A percentile compares a stretch with the other conserved stretches of the same genome.
These are phyloP conservation scores for Orestias chungarensis DNA, from an alignment of 2,797 vertebrate species.

Conservation along the genomic window DNA sequence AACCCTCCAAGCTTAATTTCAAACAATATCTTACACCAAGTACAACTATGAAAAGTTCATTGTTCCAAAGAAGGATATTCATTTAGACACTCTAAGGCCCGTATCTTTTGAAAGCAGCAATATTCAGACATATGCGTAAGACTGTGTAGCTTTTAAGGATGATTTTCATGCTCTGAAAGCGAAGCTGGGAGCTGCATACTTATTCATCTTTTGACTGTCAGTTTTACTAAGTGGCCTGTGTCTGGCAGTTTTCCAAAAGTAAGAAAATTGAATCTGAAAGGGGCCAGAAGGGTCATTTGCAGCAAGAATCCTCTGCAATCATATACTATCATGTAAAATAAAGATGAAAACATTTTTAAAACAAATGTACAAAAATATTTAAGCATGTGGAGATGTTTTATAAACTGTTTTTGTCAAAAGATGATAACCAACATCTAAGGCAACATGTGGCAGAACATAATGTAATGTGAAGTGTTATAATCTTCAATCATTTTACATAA, in stretches of 20 bases:
- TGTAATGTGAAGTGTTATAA: no score
- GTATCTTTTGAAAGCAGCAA: neutral
- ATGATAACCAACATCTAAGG: neutral
- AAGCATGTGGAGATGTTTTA: neutral
- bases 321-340: neutral
- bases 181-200: neutral
- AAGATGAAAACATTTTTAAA: neutral
- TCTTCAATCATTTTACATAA: no score
- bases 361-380: no score
- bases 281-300: neutral
- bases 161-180: neutral
- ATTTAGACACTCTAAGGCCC: neutral
- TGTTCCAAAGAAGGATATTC: neutral
- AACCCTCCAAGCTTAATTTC: neutral
- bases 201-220: constrained; percentile 1
- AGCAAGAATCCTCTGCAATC: neutral
- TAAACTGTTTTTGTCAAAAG: neutral
- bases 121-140: neutral
- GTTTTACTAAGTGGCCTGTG: neutral
- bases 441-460: neutral
- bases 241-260: neutral
- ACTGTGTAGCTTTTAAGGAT: neutral
- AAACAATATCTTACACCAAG: neutral
- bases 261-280: neutral
- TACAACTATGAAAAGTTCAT: neutral